phyloP scores from a whole-genome alignment of 2,113 vertebrate species.

The Caranx melampygus region DNA sequence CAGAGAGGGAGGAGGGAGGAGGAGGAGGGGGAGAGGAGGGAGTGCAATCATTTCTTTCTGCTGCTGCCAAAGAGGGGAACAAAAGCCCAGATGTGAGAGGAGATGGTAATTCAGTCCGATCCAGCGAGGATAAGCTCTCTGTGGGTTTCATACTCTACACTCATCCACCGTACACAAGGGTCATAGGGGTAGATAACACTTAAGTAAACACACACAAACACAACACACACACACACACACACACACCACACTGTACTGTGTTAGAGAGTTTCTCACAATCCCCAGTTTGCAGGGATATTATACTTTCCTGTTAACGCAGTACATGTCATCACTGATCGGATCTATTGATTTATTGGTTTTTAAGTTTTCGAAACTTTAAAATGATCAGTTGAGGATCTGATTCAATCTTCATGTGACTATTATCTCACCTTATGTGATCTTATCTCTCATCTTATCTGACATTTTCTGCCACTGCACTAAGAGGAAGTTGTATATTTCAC shows the following conservation, averaged over 20 bases:
- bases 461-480: background rate
- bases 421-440: too few species aligned
- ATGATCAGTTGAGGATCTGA: too few species aligned
- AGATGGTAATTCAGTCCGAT: constrained; percentile 89
- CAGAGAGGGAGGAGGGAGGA: constrained; percentile 66
- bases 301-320: background rate
- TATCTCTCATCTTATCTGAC: too few species aligned
- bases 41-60: constrained; percentile 89
- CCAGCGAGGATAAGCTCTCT: constrained; percentile 88
- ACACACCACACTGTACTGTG: background rate
- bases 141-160: constrained; percentile 85
- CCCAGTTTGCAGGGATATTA: too few species aligned
- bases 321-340: background rate
- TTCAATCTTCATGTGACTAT: too few species aligned
- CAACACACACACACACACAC: constrained; percentile 48
- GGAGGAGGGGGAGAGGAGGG: constrained; percentile 16
- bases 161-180: constrained; percentile 83
- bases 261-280: background rate
- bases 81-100: constrained; percentile 90
- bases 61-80: constrained; percentile 84
- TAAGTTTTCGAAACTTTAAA: background rate
- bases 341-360: background rate
- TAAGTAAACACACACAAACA: constrained; percentile 74
- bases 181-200: constrained; percentile 80
- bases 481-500: background rate